Conservation (phyloP, 2,888 invertebrate genomes). For the Pyrgus malvae region DNA sequence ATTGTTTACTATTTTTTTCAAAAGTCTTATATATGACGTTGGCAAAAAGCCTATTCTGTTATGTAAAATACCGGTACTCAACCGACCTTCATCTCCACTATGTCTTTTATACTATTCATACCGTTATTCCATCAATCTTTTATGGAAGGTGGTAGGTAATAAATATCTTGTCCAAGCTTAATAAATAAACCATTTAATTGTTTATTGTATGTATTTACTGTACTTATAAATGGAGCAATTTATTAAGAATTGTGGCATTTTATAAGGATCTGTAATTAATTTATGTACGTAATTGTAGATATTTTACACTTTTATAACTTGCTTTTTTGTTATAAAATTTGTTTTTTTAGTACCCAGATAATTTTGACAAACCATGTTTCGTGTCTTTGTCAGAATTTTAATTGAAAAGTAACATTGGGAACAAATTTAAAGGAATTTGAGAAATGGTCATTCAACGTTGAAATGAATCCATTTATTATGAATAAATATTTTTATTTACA, state of each 20-base stretch:
- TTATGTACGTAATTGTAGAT: neutral
- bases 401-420: no score
- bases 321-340: neutral
- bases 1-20: conserved; percentile 60
- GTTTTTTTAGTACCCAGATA: neutral
- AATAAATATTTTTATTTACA: no score
- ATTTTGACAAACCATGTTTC: no score
- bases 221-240: neutral
- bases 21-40: conserved; percentile 36
- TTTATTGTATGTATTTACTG: no score
- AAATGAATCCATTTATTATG: no score
- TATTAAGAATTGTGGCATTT: neutral
- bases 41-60: conserved; percentile 55
- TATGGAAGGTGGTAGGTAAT: conserved; percentile 21
- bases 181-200: conserved; percentile 1
- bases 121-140: conserved; percentile 37
- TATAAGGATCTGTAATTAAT: neutral
- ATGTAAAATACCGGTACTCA: conserved; percentile 49
- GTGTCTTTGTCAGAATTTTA: no score
- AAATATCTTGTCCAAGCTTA: neutral
- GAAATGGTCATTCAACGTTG: no score
- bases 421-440: no score
- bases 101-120: conserved; percentile 37
- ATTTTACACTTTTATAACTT: neutral
- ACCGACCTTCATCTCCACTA: conserved; percentile 54